phyloP scores from a whole-genome alignment of 2,797 vertebrate genomes.

The Diglossa cyanea region DNA sequence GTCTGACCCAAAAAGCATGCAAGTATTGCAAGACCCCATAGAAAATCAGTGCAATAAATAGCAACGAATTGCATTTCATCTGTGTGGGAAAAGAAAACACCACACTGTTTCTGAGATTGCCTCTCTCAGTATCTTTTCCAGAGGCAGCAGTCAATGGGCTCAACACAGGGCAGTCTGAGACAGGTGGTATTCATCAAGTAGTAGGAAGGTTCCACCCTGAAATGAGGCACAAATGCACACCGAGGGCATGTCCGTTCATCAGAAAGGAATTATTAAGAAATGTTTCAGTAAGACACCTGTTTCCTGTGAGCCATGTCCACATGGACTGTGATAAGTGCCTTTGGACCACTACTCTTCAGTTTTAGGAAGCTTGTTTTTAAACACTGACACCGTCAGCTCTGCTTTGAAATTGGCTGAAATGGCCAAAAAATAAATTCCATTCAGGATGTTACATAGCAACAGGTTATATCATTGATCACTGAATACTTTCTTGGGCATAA shows the following conservation, averaged over 20 bases:
- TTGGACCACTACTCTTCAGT: not conserved
- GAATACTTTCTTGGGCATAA: not conserved
- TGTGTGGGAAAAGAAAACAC: not conserved
- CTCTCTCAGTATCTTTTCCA: rapidly evolving
- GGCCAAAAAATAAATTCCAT: not conserved
- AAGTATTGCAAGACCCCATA: not conserved
- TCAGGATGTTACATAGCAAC: not conserved
- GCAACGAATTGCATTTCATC: not conserved
- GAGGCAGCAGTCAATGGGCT: not conserved
- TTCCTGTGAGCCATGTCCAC: not conserved
- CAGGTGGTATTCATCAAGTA: not conserved
- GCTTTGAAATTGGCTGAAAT: not conserved
- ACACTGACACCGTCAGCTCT: not conserved
- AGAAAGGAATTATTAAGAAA: not conserved
- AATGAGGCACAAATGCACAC: not conserved
- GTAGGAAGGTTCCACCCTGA: not conserved
- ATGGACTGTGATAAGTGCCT: not conserved
- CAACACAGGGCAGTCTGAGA: not conserved
- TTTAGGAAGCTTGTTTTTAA: not conserved
- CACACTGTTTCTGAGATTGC: not conserved
- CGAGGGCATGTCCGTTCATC: not conserved
- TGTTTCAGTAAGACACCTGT: not conserved
- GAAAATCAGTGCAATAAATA: not conserved
- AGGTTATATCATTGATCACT: not conserved
- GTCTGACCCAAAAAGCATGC: not conserved